Conservation (phyloP, 2,797 vertebrate species). For the Bufotes viridis region DNA sequence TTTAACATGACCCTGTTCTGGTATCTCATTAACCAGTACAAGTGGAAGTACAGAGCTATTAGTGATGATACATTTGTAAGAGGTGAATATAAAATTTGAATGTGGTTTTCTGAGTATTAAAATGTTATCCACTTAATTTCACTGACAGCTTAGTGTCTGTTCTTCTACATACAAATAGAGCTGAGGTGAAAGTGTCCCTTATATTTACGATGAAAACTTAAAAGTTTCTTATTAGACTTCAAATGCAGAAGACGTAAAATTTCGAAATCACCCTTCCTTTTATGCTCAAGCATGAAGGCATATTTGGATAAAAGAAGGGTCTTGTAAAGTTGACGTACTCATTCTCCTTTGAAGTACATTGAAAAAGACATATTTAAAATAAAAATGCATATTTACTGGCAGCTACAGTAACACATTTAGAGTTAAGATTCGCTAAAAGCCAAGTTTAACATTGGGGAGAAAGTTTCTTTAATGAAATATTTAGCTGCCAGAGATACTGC, state of each 20-base stretch:
- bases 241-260: background rate
- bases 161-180: background rate
- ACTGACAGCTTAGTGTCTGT: background rate
- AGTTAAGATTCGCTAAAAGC: constrained; percentile 42
- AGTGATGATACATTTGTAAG: no score
- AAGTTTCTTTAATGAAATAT: constrained; percentile 36
- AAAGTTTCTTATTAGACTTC: background rate
- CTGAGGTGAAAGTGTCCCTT: background rate
- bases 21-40: no score
- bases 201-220: background rate
- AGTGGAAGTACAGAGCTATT: no score
- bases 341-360: constrained; percentile 33
- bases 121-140: background rate
- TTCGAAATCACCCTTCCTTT: background rate
- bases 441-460: constrained; percentile 22
- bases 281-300: constrained; percentile 10
- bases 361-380: constrained; percentile 50
- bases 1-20: no score
- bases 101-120: background rate
- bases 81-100: background rate
- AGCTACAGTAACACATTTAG: constrained; percentile 36
- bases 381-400: constrained; percentile 44
- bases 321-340: background rate
- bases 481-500: background rate
- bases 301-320: constrained; percentile 31